Evolutionary conservation across 2,797 vertebrate genomes (phyloP), one percentile per base, ranked within the genome.

Genomic region (Halcyon leucocephala): DNA sequence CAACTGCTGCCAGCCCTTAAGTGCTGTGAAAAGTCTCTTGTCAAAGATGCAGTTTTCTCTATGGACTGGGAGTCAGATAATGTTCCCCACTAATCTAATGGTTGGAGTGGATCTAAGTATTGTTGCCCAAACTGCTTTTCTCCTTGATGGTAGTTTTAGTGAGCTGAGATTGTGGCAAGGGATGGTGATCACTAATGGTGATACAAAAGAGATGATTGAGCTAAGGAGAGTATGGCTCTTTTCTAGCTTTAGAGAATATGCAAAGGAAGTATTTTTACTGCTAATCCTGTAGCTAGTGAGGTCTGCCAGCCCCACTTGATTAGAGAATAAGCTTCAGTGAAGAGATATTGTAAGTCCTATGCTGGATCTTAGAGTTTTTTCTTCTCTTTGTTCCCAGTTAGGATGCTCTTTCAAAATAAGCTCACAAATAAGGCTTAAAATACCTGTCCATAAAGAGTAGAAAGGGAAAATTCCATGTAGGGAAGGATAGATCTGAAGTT

Each of bases 21-120:
- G 83, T 89, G 60, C 92, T 92, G 86, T 85, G 78, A 92, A 84
- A 95, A 95, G 91, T 71, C 94, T 94, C 77, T 90, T 94, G 88
- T 85, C 91, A 94, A 70, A 85, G 91, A 82, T 91, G 66, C 90
- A 90, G 78, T 72, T 73, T 82, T 95, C 55, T 69, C 25, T 79
- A 16, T 67, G 44, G 74, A 57, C 3, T 87, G 46, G 48, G 83
- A 82, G 48, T 90, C 33, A 17, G 74, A 85, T 90, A 67, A 82
- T n/a, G 28, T 57, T 92, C 55, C 57, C 49, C 25, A 6, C 33
- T 29, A 61, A 93, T 67, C 28, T 25, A 41, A 48, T 19, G 71
- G 35, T 77, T 5, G 1, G 49, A 71, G 42, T 1, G 2, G 72
- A 79, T 93, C 82, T 74, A 58, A 39, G 55, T 60, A 0, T 33